These are phyloP conservation scores for Drosophila teissieri DNA, from an alignment of 1,140 invertebrate genomes.

Conservation along the genomic window DNA sequence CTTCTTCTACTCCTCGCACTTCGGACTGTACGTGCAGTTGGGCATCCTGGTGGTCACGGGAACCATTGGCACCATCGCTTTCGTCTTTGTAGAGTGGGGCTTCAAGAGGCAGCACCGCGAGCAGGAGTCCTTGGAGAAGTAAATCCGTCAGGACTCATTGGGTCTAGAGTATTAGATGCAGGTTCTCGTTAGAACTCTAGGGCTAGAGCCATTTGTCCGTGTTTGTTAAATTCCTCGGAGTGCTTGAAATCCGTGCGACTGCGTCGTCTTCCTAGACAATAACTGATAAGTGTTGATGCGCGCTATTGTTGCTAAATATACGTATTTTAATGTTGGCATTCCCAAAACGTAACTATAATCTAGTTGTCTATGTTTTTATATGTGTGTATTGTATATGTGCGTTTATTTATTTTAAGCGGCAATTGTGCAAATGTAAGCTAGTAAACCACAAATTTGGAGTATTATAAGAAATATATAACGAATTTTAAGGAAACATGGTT, in stretches of 20 bases:
- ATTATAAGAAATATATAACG: slow-evolving; percentile 40
- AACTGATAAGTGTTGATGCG: slow-evolving; percentile 68
- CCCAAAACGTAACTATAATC: slow-evolving; percentile 57
- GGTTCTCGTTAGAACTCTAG: slow-evolving; percentile 30
- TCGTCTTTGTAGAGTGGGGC: slow-evolving; percentile 91
- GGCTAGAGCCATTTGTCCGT: slow-evolving; percentile 33
- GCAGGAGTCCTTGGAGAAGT: slow-evolving; percentile 58
- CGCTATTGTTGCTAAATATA: slow-evolving; percentile 65
- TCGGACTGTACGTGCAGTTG: slow-evolving; percentile 92
- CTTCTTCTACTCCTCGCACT: slow-evolving; percentile 93
- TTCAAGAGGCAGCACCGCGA: slow-evolving; percentile 79
- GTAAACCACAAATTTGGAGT: slow-evolving; percentile 37
- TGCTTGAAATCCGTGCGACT: slow-evolving; percentile 47
- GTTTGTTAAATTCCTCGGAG: slow-evolving; percentile 62
- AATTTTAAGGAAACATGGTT: slow-evolving; percentile 11
- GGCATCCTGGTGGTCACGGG: slow-evolving; percentile 90
- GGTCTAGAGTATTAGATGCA: slow-evolving; percentile 54
- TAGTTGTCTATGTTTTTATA: slow-evolving; percentile 69
- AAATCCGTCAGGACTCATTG: slow-evolving; percentile 12
- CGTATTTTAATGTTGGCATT: slow-evolving; percentile 75
- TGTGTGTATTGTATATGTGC: slow-evolving; percentile 61
- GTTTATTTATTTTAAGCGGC: slow-evolving; percentile 72
- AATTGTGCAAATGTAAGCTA: slow-evolving; percentile 71
- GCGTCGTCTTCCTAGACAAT: slow-evolving; percentile 81
- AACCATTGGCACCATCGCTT: slow-evolving; percentile 91